Conservation (phyloP, 2,888 invertebrate species). For the Ernsta delagoae region DNA sequence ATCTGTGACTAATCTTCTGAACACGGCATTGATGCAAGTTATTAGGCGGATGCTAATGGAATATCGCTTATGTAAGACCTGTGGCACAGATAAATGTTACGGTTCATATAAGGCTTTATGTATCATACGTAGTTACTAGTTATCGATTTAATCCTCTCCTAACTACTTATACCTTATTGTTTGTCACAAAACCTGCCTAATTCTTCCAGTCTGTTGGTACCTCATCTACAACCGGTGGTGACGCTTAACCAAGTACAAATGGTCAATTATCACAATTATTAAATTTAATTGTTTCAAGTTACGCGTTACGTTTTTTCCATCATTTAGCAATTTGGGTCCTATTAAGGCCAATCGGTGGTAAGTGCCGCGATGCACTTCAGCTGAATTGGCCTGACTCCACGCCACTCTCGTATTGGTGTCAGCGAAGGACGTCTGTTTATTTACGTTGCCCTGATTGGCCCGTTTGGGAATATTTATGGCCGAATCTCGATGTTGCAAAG, state of each 20-base stretch:
- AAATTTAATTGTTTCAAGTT: slow-evolving; percentile 6
- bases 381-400: slow-evolving; percentile 7
- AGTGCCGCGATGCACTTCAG: slow-evolving; percentile 28
- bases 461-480: slow-evolving; percentile 21
- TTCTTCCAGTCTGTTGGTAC: no score
- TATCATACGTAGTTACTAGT: no score
- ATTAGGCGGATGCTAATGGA: background rate
- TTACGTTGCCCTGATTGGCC: slow-evolving; percentile 32
- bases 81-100: background rate
- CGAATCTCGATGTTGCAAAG: slow-evolving; percentile 12
- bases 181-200: no score
- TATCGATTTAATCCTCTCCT: no score
- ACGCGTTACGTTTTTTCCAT: slow-evolving; percentile 7
- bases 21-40: background rate
- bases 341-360: slow-evolving; percentile 33
- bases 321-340: slow-evolving; percentile 11
- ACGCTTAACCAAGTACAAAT: background rate
- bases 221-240: no score
- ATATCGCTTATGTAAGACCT: background rate
- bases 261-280: background rate
- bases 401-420: slow-evolving; percentile 34
- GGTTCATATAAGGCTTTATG: no score
- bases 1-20: slow-evolving; percentile 6
- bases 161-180: no score
- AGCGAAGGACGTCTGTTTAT: slow-evolving; percentile 36